Evolutionary conservation across 2,888 invertebrate genomes (phyloP).

Genomic region (Corythucha ciliata): DNA sequence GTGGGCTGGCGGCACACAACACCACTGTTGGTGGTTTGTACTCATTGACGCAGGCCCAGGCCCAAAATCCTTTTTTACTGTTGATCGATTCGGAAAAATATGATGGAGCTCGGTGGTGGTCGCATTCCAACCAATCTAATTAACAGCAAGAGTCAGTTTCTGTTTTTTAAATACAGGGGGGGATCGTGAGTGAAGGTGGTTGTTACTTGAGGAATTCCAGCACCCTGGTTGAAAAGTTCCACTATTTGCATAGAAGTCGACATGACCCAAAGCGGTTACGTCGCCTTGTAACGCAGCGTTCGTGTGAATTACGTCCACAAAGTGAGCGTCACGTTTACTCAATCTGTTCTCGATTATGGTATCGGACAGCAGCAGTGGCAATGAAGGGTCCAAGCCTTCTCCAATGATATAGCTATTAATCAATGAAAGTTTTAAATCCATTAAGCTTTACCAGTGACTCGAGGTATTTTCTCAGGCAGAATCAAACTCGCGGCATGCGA

Average conservation of each 20-base stretch:
- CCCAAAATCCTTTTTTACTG: slow-evolving; percentile 54
- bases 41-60: slow-evolving; percentile 38
- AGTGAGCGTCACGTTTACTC: slow-evolving; percentile 53
- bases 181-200: background rate
- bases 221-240: slow-evolving; percentile 60
- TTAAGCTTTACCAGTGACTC: slow-evolving; percentile 41
- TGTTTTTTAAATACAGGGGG: background rate
- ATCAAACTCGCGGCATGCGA: slow-evolving; percentile 45
- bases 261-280: slow-evolving; percentile 55
- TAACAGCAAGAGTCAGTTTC: background rate
- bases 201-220: slow-evolving; percentile 29
- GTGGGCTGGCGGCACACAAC: no score
- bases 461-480: slow-evolving; percentile 45
- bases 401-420: no score
- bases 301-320: slow-evolving; percentile 63
- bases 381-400: slow-evolving; percentile 58
- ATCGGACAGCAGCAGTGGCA: slow-evolving; percentile 52
- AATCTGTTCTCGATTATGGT: slow-evolving; percentile 46
- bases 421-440: no score
- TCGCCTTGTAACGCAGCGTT: slow-evolving; percentile 61
- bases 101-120: slow-evolving; percentile 53
- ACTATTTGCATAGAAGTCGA: slow-evolving; percentile 64
- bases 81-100: slow-evolving; percentile 59
- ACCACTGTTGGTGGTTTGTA: no score
- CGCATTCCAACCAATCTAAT: slow-evolving; percentile 41